Evolutionary conservation across 2,797 vertebrate species (phyloP), one percentile per base, ranked within the genome.

Genomic region (Pelodytes ibericus): DNA sequence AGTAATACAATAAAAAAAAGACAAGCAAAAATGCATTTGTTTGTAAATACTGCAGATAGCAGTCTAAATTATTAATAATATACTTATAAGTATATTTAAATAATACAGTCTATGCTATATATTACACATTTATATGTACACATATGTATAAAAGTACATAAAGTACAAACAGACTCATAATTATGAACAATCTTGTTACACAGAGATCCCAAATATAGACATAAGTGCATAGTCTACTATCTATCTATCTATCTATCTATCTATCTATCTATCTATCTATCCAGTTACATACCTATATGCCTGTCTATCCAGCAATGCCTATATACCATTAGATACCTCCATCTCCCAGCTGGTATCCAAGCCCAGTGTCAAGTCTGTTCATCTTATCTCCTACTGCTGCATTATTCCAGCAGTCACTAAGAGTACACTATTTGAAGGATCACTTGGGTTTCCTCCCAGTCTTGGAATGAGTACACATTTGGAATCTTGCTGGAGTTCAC

Each of bases 391-490:
- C 15, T n/a, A n/a, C n/a, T 39, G n/a, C 25, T 30, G 31, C n/a
- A 16, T 58, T 25, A 41, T 49, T 5, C 41, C 8, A 2, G 27
- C 22, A n/a, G 29, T 41, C 64, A 27, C 31, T 33, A 29, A 66
- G 49, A 30, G 57, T 39, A 16, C 29, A 67, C 15, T 25, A 39
- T 57, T 8, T 53, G 61, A 61, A 56, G 63, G 31, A 72, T 18
- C 7, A 22, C 47, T 26, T 30, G 11, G 3, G 62, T 72, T 60
- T 72, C 75, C 70, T 78, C 75, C 75, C 70, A 73, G 56, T 56
- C 56, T 69, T 73, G 58, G 77, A 71, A 26, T 44, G 56, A 39
- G 30, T 51, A 53, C 39, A 56, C 4, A 73, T 26, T 56, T 26
- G 22, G 24, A 26, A 27, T 58, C 15, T 24, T 58, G 20, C 18